phyloP scores from a whole-genome alignment of 2,797 vertebrate species.

The Gymnothorax reevesii region DNA sequence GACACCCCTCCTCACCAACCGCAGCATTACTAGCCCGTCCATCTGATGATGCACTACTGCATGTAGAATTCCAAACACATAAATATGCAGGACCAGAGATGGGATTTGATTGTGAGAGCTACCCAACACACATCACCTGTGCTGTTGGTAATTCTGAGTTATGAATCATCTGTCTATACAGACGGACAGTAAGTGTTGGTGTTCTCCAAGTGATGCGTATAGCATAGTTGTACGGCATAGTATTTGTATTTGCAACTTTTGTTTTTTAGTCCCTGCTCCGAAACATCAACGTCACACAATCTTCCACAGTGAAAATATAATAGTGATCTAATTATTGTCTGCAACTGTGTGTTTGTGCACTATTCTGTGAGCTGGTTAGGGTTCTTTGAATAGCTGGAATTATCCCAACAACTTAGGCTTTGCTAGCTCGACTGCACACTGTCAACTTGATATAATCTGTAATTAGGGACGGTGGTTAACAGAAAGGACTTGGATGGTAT shows the following conservation, averaged over 20 bases:
- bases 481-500: not conserved
- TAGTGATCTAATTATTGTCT: not conserved
- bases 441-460: not conserved
- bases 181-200: not conserved
- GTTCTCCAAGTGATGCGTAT: not conserved
- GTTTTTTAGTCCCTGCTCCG: not conserved
- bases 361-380: not conserved
- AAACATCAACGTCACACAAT: not conserved
- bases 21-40: not conserved
- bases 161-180: not conserved
- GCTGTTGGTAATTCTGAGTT: not conserved
- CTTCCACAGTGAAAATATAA: not conserved
- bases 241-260: not conserved
- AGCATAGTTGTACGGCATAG: not conserved
- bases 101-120: not conserved
- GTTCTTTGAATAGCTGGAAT: not conserved
- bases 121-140: not conserved
- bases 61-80: not conserved
- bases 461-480: not conserved
- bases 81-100: conserved; percentile 4
- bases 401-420: not conserved
- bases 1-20: not conserved
- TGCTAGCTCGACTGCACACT: not conserved
- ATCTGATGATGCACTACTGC: not conserved
- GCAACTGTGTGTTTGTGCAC: not conserved